Base-by-base conservation (phyloP, 2,888 invertebrate genomes). In the Tipula vernalis region DNA sequence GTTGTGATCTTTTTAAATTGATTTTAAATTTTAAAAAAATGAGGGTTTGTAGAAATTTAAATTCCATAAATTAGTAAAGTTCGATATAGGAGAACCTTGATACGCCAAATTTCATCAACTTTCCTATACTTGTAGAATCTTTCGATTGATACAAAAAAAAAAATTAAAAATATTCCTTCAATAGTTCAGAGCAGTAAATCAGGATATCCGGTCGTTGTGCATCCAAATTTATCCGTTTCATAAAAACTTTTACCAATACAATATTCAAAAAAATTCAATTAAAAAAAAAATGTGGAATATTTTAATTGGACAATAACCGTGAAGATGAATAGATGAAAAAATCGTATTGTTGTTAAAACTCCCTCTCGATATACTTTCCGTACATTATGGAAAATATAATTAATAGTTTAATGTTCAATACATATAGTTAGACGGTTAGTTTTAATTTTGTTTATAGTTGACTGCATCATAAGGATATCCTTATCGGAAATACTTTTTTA, bases 301-400 rank as follows among this genome's bases (percentile, higher is more conserved):
- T 71, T 71, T 71, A 71, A 71, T 71, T 71, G 71, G 71, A 71
- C 71, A 71, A 71, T 71, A 71, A 71, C 71, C 71, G 71, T 71
- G 28, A 71, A 71, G 71, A 28, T 28, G 71, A 71, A 71, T 71
- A 71, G 71, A 28, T 71, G 28, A 28, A 28, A 71, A 71, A 28
- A 10, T 13, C 71, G 28, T 28, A 28, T 71, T 28, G 71, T 71
- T 71, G 18, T 2, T 6, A 71, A 10, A 71, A 71, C 71, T 28
- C 71, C 71, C 39, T 39, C 39, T 57, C 57, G 18, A 57, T 18
- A 8, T 18, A 57, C 18, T 15, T n/a, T n/a, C 28, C 18, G 57
- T 18, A 6, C 18, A 18, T 47, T 47, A 3, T 41, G 41, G 5
- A 71, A 10, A 12, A 28, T 28, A 71, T 71, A 71, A 71, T 28